A percentile compares a stretch with the other conserved stretches of the same genome.
phyloP scores from a whole-genome alignment of 1,140 invertebrate species.

The Bombus picipes region DNA sequence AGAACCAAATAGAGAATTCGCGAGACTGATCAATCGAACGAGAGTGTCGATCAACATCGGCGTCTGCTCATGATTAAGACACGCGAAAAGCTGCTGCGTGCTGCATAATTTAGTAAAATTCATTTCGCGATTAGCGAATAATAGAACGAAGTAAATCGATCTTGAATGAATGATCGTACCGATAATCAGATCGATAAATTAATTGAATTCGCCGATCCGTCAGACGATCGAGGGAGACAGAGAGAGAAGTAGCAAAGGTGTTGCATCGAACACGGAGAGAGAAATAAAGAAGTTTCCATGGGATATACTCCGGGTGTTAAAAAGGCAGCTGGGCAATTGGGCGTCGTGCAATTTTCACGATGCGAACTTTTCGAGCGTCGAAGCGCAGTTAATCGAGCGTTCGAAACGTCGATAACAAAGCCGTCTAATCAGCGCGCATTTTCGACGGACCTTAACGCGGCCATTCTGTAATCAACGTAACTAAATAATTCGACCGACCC shows the following conservation, averaged over 20 bases:
- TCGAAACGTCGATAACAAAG: slow-evolving; percentile 35
- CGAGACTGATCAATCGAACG: neutral
- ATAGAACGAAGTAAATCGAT: neutral
- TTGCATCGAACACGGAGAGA: no score
- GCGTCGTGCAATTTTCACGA: slow-evolving; percentile 6
- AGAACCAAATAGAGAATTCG: neutral
- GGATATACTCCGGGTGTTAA: neutral
- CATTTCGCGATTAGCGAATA: neutral
- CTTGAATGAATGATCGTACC: neutral
- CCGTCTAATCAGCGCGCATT: slow-evolving; percentile 29
- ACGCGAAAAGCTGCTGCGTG: neutral
- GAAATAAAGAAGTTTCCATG: neutral
- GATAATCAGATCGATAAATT: neutral
- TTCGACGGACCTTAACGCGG: neutral
- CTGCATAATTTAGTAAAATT: neutral
- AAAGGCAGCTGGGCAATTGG: neutral
- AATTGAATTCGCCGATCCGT: neutral
- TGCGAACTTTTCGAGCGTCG: neutral
- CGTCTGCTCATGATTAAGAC: neutral
- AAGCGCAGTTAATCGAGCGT: slow-evolving; percentile 13
- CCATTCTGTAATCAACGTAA: slow-evolving; percentile 10
- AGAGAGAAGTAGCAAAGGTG: neutral
- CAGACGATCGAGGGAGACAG: neutral
- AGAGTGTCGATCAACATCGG: neutral
- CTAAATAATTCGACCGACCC: slow-evolving; percentile 23